A percentile compares a stretch with the other conserved stretches of the same genome.
Evolutionary conservation across 53 echinoderm and acorn worm species (phyloP).

Genomic region (Apostichopus leukothele): DNA sequence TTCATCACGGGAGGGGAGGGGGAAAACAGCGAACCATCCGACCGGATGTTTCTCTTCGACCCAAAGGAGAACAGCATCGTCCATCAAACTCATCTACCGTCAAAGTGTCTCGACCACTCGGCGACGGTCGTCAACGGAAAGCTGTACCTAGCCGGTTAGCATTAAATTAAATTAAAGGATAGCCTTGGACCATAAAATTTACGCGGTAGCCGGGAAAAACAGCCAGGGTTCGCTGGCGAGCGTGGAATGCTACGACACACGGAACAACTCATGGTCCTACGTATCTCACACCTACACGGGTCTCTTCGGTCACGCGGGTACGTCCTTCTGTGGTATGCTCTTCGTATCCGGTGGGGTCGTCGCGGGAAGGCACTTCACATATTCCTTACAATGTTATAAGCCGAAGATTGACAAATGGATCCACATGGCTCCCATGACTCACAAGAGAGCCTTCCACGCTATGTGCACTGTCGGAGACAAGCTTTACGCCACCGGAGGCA

Average conservation of each 20-base stretch:
- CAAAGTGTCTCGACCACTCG: slow-evolving; percentile 54
- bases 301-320: slow-evolving; percentile 79
- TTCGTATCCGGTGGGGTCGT: slow-evolving; percentile 86
- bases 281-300: slow-evolving; percentile 67
- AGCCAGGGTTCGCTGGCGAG: slow-evolving; percentile 78
- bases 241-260: slow-evolving; percentile 78
- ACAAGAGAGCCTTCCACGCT: slow-evolving; percentile 81
- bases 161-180: too few relatives aligned
- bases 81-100: slow-evolving; percentile 40
- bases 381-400: slow-evolving; percentile 85
- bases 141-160: slow-evolving; percentile 53
- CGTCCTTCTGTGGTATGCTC: slow-evolving; percentile 65
- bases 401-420: slow-evolving; percentile 80
- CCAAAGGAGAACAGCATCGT: slow-evolving; percentile 11
- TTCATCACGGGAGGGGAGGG: slow-evolving; percentile 38
- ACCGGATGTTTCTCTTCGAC: slow-evolving; percentile 16
- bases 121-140: slow-evolving; percentile 47
- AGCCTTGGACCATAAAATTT: slow-evolving; percentile 68
- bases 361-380: slow-evolving; percentile 75
- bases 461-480: slow-evolving; percentile 77
- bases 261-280: slow-evolving; percentile 68
- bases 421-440: slow-evolving; percentile 77
- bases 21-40: background rate
- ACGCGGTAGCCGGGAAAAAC: slow-evolving; percentile 93
- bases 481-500: slow-evolving; percentile 85